Evolutionary conservation across 2,888 invertebrate genomes (phyloP), one percentile per base, ranked within the genome.

Genomic region (Liodrosophila aerea): DNA sequence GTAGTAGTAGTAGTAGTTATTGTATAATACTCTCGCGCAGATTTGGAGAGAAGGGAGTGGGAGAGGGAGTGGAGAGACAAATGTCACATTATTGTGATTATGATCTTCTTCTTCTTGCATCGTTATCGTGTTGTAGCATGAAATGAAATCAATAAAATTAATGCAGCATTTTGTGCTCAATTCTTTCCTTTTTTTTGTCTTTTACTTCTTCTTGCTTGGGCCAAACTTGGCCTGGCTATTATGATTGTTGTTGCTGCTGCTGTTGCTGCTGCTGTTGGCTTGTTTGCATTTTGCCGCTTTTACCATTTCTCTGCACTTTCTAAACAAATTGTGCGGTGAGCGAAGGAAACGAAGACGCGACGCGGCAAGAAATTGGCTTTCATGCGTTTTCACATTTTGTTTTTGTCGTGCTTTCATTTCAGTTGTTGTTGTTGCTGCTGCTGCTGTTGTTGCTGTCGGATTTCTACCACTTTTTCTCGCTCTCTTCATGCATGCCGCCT

Each of bases 221-320:
- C 62, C 73, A 62, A 69, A 63, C 61, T 58, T 45, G 41, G 61
- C 44, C 12, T 62, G 54, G 36, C 22, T 37, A 39, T 51, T 63
- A 39, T 46, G 49, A 57, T 45, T 59, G 27, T 37, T 50, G 37
- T 33, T 40, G 56, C 11, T 63, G 44, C 29, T 64, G 13, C 29
- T 50, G 45, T 11, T 45, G 59, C 4, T 54, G 67, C 18, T 56
- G 63, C 13, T 72, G 77, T 33, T 53, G 60, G 57, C 64, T 73
- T 71, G 80, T 85, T 81, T 81, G 85, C 80, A 81, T 82, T 86
- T 87, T 86, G 78, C 83, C 77, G 83, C 86, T 86, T 86, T 86
- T 85, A 81, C 85, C 85, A 75, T 86, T 86, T 87, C 87, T 87
- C 86, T 76, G 77, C 86, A 87, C 84, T 87, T 86, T 86, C 87